Percentiles rank a stretch among this genome's conserved stretches.
These are phyloP conservation scores for Corbicula japonica DNA, from an alignment of 2,888 invertebrate genomes.

Conservation along the genomic window DNA sequence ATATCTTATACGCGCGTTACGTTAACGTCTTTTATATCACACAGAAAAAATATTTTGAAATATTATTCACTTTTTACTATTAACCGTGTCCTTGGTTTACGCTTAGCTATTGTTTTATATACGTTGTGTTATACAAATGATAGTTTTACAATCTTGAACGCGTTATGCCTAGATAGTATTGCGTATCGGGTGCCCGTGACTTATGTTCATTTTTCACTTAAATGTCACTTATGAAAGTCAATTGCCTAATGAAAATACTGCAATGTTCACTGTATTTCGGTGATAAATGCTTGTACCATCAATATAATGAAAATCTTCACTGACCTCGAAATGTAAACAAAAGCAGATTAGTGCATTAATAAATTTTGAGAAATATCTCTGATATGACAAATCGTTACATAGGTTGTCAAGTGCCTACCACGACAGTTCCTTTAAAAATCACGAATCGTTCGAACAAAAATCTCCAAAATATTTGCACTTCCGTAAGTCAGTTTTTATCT, in stretches of 20 bases:
- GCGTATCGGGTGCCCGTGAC: too few species aligned
- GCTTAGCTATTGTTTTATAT: not conserved
- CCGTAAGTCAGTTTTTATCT: too few species aligned
- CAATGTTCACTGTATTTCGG: slow-evolving; percentile 7
- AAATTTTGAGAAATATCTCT: slow-evolving; percentile 5
- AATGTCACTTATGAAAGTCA: too few species aligned
- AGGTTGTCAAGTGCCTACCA: too few species aligned
- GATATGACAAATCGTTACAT: slow-evolving; percentile 34
- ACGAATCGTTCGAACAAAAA: too few species aligned
- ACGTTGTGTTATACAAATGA: not conserved
- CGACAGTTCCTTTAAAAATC: too few species aligned
- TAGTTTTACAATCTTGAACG: slow-evolving; percentile 1
- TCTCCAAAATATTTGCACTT: too few species aligned
- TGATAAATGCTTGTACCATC: slow-evolving; percentile 12
- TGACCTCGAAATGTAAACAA: slow-evolving; percentile 27
- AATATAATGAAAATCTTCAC: slow-evolving; percentile 10
- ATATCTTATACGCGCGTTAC: not conserved
- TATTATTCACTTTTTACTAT: not conserved
- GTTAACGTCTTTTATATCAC: not conserved
- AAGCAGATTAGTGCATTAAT: slow-evolving; percentile 25
- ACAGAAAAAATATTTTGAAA: not conserved
- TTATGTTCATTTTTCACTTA: too few species aligned
- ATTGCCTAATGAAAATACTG: too few species aligned
- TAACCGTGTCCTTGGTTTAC: not conserved
- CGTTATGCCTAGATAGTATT: too few species aligned